Percentiles rank a stretch among this genome's conserved stretches.
Conservation (phyloP, 2,888 invertebrate species). For the Drosophila ezoana region DNA sequence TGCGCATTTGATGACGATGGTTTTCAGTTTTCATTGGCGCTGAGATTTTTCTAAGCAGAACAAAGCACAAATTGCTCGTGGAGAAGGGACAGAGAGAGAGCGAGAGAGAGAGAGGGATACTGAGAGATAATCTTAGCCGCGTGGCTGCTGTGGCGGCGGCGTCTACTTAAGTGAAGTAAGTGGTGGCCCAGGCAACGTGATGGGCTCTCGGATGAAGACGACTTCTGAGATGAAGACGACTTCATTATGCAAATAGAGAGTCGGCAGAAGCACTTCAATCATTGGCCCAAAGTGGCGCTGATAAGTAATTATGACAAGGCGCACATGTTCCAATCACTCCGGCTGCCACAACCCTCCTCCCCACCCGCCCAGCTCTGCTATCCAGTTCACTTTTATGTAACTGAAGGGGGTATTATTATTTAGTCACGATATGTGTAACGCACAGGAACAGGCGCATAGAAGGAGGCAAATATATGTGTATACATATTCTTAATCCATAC, state of each 20-base stretch:
- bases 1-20: slow-evolving; percentile 19
- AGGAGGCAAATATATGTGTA: too few species aligned
- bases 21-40: slow-evolving; percentile 6
- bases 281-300: slow-evolving; percentile 54
- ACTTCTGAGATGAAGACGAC: slow-evolving; percentile 53
- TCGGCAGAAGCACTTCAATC: slow-evolving; percentile 57
- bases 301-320: slow-evolving; percentile 65
- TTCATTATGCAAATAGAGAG: slow-evolving; percentile 68
- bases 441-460: too few species aligned
- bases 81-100: too few species aligned
- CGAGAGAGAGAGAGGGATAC: background rate
- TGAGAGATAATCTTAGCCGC: slow-evolving; percentile 19
- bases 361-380: background rate
- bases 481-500: too few species aligned
- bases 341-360: too few species aligned
- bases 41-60: slow-evolving; percentile 27
- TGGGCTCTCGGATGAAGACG: slow-evolving; percentile 42
- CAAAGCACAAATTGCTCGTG: slow-evolving; percentile 2
- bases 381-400: too few species aligned
- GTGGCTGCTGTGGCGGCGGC: slow-evolving; percentile 14
- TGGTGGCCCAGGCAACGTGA: slow-evolving; percentile 41
- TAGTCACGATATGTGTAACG: too few species aligned
- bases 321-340: slow-evolving; percentile 37
- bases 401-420: too few species aligned
- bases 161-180: slow-evolving; percentile 53